A percentile compares a stretch with the other conserved stretches of the same genome.
phyloP scores from a whole-genome alignment of 1,140 invertebrate species.

The Capitella teleta region DNA sequence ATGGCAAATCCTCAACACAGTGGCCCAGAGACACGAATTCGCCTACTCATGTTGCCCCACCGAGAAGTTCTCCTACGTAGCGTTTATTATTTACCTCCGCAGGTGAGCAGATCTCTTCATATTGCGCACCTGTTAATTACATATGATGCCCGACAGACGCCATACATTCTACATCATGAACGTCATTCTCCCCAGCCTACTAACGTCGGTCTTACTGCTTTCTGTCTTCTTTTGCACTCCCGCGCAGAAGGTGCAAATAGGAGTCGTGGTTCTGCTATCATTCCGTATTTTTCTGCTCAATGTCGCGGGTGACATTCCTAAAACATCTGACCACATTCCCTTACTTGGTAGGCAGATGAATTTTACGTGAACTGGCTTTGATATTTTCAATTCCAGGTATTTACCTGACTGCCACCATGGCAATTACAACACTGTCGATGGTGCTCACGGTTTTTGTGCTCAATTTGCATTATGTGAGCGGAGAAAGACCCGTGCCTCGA shows the following conservation, averaged over 20 bases:
- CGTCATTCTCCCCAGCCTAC: constrained; percentile 13
- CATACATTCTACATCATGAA: constrained; percentile 15
- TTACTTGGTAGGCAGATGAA: constrained; percentile 7
- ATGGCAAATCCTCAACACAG: constrained; percentile 10
- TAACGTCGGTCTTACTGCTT: constrained; percentile 14
- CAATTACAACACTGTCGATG: constrained; percentile 15
- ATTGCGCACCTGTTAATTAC: too few species aligned
- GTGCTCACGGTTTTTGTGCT: constrained; percentile 15
- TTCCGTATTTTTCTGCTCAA: constrained; percentile 13
- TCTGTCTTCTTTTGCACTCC: constrained; percentile 15
- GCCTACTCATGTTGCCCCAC: constrained; percentile 10
- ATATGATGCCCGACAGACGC: too few species aligned
- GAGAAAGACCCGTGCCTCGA: constrained; percentile 12
- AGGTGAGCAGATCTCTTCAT: too few species aligned
- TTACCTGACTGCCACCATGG: constrained; percentile 14
- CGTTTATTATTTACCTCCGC: constrained; percentile 9
- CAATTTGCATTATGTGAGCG: constrained; percentile 11
- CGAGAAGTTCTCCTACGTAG: constrained; percentile 9
- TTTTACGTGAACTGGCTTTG: too few species aligned
- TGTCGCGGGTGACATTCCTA: constrained; percentile 11
- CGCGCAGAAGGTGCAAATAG: constrained; percentile 13
- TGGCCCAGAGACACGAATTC: too few species aligned
- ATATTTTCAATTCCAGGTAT: constrained; percentile 6
- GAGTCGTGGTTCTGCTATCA: constrained; percentile 10
- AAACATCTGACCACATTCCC: constrained; percentile 11